phyloP scores from a whole-genome alignment of 2,113 vertebrate genomes.

The Apteryx owenii region DNA sequence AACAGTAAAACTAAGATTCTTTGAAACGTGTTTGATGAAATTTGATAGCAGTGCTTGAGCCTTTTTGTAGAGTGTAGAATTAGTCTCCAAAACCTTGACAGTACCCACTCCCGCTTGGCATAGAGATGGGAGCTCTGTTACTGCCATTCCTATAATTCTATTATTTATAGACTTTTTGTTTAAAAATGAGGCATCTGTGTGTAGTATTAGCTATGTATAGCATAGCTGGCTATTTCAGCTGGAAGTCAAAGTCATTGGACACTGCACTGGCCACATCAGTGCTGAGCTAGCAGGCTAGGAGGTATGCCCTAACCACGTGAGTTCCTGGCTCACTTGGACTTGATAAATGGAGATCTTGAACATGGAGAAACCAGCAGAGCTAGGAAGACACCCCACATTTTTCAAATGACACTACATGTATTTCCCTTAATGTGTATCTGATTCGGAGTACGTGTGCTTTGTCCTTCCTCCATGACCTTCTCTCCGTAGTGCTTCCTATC shows the following conservation, averaged over 20 bases:
- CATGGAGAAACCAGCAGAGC: not conserved
- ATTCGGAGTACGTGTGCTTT: not conserved
- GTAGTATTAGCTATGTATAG: no score
- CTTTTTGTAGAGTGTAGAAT: not conserved
- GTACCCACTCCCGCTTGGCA: not conserved
- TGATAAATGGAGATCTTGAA: not conserved
- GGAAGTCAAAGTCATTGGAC: not conserved
- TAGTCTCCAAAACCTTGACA: not conserved
- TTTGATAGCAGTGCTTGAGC: not conserved
- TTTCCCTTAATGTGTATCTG: not conserved
- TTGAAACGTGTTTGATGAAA: not conserved
- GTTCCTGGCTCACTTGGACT: not conserved
- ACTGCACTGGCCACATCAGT: not conserved
- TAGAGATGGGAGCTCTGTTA: not conserved
- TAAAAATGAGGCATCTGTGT: not conserved
- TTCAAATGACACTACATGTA: not conserved
- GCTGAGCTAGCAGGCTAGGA: not conserved
- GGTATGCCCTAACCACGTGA: not conserved
- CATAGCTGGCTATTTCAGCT: not conserved
- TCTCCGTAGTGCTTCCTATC: accelerated
- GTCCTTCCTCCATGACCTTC: not conserved
- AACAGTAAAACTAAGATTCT: not conserved
- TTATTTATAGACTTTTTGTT: not conserved
- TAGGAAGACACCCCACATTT: accelerated
- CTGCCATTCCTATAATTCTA: not conserved